Evolutionary conservation across 2,888 invertebrate species (phyloP).

Genomic region (Cylloceria caligata): DNA sequence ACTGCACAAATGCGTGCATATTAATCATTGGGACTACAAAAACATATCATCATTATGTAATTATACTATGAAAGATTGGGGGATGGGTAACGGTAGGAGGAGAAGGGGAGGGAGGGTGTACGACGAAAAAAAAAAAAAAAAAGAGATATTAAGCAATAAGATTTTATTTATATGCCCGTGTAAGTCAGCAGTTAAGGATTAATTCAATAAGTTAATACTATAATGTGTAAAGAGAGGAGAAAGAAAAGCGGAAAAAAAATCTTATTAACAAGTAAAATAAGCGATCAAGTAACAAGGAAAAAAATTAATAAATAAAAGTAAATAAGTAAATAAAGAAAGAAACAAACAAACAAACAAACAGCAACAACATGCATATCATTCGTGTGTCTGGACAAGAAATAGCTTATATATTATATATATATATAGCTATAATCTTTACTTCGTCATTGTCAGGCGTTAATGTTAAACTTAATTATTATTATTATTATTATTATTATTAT

Average conservation of each 20-base stretch:
- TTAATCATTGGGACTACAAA: constrained; percentile 85
- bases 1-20: constrained; percentile 84
- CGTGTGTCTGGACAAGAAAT: constrained; percentile 84
- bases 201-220: constrained; percentile 65
- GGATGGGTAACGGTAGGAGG: constrained; percentile 17
- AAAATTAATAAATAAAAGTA: constrained; percentile 22
- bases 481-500: constrained; percentile 69
- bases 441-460: constrained; percentile 84
- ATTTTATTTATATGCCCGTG: constrained; percentile 83
- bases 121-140: constrained; percentile 65
- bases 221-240: constrained; percentile 55
- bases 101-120: constrained; percentile 10
- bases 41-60: constrained; percentile 83
- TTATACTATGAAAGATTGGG: constrained; percentile 69
- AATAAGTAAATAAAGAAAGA: constrained; percentile 23
- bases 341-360: constrained; percentile 68
- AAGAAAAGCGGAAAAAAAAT: constrained; percentile 30
- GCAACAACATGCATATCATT: constrained; percentile 83
- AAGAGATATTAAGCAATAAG: constrained; percentile 83
- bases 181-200: constrained; percentile 71
- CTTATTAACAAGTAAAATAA: constrained; percentile 55
- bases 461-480: constrained; percentile 81
- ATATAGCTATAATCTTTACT: constrained; percentile 81
- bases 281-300: constrained; percentile 55
- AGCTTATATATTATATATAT: constrained; percentile 79